phyloP scores from a whole-genome alignment of 1,140 invertebrate genomes.

The Drosophila nigromelanica region DNA sequence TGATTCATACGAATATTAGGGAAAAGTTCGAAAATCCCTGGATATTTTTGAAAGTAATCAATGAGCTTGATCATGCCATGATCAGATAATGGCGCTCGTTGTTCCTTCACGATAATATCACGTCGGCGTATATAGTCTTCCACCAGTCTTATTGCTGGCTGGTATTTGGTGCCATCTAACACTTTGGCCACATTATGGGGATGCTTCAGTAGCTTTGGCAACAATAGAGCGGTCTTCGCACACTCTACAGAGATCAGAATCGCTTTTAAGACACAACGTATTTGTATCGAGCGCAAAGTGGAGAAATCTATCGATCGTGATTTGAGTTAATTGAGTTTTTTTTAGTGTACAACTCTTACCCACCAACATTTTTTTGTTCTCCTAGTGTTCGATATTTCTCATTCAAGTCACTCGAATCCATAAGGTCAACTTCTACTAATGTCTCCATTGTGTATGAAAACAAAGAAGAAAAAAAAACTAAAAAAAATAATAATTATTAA shows the following conservation, averaged over 20 bases:
- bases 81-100: constrained; percentile 4
- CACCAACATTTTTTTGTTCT: neutral
- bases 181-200: neutral
- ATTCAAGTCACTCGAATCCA: no score
- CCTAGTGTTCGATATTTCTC: neutral
- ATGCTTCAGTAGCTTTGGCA: constrained; percentile 15
- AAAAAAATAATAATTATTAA: neutral
- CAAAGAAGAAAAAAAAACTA: neutral
- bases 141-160: neutral
- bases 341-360: neutral
- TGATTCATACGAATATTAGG: neutral
- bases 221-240: constrained; percentile 18
- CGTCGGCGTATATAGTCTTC: constrained; percentile 1
- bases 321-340: neutral
- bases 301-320: neutral
- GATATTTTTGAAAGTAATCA: constrained; percentile 24
- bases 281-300: neutral
- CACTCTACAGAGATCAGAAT: constrained; percentile 1
- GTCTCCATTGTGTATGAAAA: neutral
- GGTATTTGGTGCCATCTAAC: constrained; percentile 1
- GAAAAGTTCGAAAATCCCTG: constrained; percentile 5
- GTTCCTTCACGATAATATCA: neutral
- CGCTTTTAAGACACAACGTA: constrained; percentile 19
- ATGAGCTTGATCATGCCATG: constrained; percentile 19
- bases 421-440: no score